Evolutionary conservation across 2,888 invertebrate genomes (phyloP).

Genomic region (Drosophila gaucha): DNA sequence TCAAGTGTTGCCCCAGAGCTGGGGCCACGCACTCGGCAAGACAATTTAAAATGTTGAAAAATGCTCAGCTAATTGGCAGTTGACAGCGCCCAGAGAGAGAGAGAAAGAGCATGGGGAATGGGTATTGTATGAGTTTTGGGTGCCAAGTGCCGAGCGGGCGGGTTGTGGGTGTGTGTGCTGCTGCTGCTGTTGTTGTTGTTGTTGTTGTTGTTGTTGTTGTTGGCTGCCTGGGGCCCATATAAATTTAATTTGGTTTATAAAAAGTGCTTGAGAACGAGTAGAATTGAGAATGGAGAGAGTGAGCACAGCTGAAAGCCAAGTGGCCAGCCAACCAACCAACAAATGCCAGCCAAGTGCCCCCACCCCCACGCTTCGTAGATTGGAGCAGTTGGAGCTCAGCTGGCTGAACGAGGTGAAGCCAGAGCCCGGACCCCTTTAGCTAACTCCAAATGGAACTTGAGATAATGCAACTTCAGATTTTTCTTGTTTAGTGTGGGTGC

Average conservation of each 20-base stretch:
- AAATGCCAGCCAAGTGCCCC: slow-evolving; percentile 30
- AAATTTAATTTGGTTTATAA: slow-evolving; percentile 76
- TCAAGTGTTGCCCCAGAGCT: slow-evolving; percentile 62
- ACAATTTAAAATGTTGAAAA: slow-evolving; percentile 77
- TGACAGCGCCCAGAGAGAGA: slow-evolving; percentile 54
- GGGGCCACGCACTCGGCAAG: slow-evolving; percentile 72
- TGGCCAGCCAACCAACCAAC: slow-evolving; percentile 51
- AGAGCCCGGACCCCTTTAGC: slow-evolving; percentile 35
- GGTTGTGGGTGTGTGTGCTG: not conserved
- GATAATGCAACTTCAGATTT: slow-evolving; percentile 63
- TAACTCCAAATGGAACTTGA: slow-evolving; percentile 56
- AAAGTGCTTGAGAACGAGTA: slow-evolving; percentile 66
- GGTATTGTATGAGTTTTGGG: slow-evolving; percentile 11
- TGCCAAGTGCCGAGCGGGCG: slow-evolving; percentile 2
- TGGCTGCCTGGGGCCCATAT: slow-evolving; percentile 51
- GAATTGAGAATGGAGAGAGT: slow-evolving; percentile 31
- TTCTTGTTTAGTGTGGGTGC: slow-evolving; percentile 39
- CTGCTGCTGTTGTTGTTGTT: too few species aligned
- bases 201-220: not conserved
- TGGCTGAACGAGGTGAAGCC: slow-evolving; percentile 2
- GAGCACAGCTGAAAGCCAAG: slow-evolving; percentile 49
- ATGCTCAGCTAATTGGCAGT: slow-evolving; percentile 77
- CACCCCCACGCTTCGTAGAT: not conserved
- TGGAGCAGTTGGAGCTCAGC: not conserved
- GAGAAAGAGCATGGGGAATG: not conserved